Base-by-base conservation (phyloP, 2,113 vertebrate species). In the Anoplopoma fimbria region DNA sequence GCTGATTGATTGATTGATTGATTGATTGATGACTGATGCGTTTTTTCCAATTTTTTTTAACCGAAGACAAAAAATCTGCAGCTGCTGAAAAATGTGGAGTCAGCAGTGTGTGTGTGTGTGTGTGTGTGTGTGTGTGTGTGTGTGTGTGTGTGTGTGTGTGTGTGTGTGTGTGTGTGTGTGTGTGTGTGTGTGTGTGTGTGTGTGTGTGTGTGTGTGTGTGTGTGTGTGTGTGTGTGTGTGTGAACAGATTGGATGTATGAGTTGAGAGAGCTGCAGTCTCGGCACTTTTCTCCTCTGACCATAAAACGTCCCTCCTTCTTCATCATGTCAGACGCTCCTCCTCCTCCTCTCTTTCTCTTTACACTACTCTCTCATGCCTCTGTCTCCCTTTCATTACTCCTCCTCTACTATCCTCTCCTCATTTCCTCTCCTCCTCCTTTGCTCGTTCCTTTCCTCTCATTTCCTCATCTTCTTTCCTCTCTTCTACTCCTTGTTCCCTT, bases 241-340 rank as follows among this genome's bases (percentile, higher is more conserved):
- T 60, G 69, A 68, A 86, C 82, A 85, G 77, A 91, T 75, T 67
- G 78, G 81, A 57, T 84, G 69, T 70, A 42, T 77, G 58, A 69
- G 73, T 51, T 53, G 68, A 45, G 31, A 71, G 67, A 91, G 67
- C 84, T 85, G 88, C 90, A 89, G 82, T 83, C 70, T 90, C 79
- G 0, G 71, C 83, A 86, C 74, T 81, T 91, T 91, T 79, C 82
- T 85, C 55, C 76, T 69, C 75, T 33, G 10, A 69, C 86, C 83
- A 85, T 91, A 88, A 92, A 91, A 88, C 79, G 62, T 75, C 61
- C 69, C 62, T 69, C 51, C 69, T 83, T 67, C 81, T 86, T 89
- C 78, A 76, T 81, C 65, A 27, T 83, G 79, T 83, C 77, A 61
- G 64, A 70, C 58, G 1, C 72, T 86, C 40, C 62, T 73, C 81